Conservation (phyloP, 2,797 vertebrate species). For the Ambastaia sidthimunki region DNA sequence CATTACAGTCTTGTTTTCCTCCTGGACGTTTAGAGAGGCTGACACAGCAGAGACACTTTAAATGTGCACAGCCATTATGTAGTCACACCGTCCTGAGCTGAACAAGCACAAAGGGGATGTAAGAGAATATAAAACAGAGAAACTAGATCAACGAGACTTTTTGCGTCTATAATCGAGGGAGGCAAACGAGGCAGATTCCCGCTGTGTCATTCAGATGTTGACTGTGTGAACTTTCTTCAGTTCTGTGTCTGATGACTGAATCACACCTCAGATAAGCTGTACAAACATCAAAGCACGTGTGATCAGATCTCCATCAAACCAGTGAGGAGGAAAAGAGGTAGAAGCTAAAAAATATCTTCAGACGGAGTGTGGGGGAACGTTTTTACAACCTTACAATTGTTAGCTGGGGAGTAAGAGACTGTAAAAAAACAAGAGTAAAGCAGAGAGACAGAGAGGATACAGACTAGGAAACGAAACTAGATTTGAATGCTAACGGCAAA, state of each 20-base stretch:
- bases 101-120: slow-evolving; percentile 20
- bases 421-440: too few relatives aligned
- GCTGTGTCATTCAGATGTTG: neutral
- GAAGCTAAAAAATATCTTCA: slow-evolving; percentile 18
- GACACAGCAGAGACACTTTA: slow-evolving; percentile 37
- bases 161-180: slow-evolving; percentile 19
- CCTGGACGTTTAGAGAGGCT: neutral
- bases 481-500: slow-evolving; percentile 22
- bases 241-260: slow-evolving; percentile 13
- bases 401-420: too few relatives aligned
- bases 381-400: too few relatives aligned
- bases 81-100: slow-evolving; percentile 10
- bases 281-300: slow-evolving; percentile 25
- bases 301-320: slow-evolving; percentile 34
- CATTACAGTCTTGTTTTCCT: neutral
- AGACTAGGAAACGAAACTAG: neutral
- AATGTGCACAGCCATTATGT: slow-evolving; percentile 33
- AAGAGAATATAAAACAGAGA: slow-evolving; percentile 17
- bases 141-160: neutral
- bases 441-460: neutral
- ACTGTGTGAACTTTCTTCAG: slow-evolving; percentile 14
- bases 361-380: too few relatives aligned
- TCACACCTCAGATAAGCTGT: slow-evolving; percentile 15
- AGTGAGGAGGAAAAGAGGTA: neutral
- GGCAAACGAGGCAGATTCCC: slow-evolving; percentile 11